These are phyloP conservation scores for Euura lappo DNA, from an alignment of 1,140 invertebrate species.

Conservation along the genomic window DNA sequence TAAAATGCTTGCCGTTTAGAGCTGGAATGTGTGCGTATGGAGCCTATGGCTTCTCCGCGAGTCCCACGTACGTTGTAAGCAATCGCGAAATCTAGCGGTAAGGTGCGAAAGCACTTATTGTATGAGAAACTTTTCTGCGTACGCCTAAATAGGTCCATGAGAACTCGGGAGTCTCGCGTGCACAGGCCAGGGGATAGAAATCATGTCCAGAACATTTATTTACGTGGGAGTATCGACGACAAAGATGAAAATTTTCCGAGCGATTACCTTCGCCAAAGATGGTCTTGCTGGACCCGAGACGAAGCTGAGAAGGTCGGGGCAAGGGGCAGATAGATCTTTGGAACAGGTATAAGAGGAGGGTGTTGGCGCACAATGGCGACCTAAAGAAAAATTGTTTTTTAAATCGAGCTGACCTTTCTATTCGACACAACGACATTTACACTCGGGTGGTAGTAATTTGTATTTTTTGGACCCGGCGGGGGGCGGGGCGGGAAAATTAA, in stretches of 20 bases:
- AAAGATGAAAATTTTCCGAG: slow-evolving; percentile 50
- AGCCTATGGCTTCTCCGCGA: too few relatives aligned
- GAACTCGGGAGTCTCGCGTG: background rate
- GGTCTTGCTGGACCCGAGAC: background rate
- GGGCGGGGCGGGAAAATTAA: slow-evolving; percentile 47
- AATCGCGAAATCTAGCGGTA: too few relatives aligned
- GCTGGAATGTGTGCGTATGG: too few relatives aligned
- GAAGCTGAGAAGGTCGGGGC: slow-evolving; percentile 18
- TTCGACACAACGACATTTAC: slow-evolving; percentile 35
- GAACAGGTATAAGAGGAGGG: slow-evolving; percentile 34
- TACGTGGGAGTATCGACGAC: slow-evolving; percentile 45
- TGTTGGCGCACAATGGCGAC: slow-evolving; percentile 18
- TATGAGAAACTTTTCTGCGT: background rate
- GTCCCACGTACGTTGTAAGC: too few relatives aligned
- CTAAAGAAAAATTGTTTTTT: slow-evolving; percentile 50
- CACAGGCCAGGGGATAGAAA: slow-evolving; percentile 37
- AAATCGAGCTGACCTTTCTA: slow-evolving; percentile 34
- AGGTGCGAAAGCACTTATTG: too few relatives aligned
- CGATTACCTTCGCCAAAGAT: slow-evolving; percentile 30
- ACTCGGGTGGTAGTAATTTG: slow-evolving; percentile 39
- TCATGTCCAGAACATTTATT: slow-evolving; percentile 49
- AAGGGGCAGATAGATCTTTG: slow-evolving; percentile 19
- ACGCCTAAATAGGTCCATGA: background rate
- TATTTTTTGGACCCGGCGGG: slow-evolving; percentile 35
- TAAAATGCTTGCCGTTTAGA: too few relatives aligned